Conservation (phyloP, 2,888 invertebrate genomes). For the Dryobota labecula region DNA sequence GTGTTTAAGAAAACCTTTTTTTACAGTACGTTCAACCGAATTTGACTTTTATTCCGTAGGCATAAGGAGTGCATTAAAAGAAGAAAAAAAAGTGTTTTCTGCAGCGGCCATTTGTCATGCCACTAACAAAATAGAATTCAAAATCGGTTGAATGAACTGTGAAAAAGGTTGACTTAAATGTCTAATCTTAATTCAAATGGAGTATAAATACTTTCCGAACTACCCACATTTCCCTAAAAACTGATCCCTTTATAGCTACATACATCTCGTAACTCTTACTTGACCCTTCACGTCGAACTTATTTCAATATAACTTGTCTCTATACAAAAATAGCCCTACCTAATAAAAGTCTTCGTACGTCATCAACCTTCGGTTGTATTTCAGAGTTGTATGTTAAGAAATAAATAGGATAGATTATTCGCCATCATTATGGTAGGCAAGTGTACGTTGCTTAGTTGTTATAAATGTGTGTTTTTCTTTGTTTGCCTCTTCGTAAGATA, state of each 20-base stretch:
- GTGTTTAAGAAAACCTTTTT: no score
- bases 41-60: no score
- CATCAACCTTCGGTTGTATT: slow-evolving; percentile 19
- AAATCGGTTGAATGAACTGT: no score
- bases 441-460: slow-evolving; percentile 12
- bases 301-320: slow-evolving; percentile 26
- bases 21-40: no score
- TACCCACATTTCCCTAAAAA: slow-evolving; percentile 33
- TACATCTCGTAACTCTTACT: slow-evolving; percentile 15
- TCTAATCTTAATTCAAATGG: no score
- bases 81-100: no score
- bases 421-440: slow-evolving; percentile 21
- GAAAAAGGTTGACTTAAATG: no score
- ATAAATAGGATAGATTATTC: slow-evolving; percentile 45
- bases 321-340: slow-evolving; percentile 40
- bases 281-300: slow-evolving; percentile 43
- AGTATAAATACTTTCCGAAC: slow-evolving; percentile 18
- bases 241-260: slow-evolving; percentile 23
- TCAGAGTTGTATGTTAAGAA: slow-evolving; percentile 29
- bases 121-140: no score
- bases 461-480: slow-evolving; percentile 38
- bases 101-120: no score
- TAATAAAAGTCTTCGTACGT: slow-evolving; percentile 25
- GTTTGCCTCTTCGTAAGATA: slow-evolving; percentile 30
- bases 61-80: no score